Conservation (phyloP, 2,797 vertebrate species). For the Hydrolagus colliei region DNA sequence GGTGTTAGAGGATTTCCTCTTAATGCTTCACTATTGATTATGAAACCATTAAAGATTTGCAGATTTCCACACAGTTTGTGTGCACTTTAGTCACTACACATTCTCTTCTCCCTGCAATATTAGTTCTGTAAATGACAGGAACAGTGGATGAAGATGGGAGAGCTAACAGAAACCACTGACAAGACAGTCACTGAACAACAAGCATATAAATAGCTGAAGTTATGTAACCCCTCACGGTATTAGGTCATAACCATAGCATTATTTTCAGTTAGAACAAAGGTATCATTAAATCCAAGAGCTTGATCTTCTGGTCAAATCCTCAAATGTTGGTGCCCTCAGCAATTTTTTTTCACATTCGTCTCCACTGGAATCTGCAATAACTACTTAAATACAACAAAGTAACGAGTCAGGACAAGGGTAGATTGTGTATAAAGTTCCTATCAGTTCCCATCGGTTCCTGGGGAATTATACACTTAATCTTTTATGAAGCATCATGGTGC, state of each 20-base stretch:
- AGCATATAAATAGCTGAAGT: not conserved
- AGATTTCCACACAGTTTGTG: no score
- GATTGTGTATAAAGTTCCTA: not conserved
- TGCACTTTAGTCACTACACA: no score
- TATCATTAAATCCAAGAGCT: not conserved
- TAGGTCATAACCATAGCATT: not conserved
- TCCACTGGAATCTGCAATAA: not conserved
- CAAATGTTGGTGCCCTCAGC: not conserved
- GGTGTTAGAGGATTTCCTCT: no score
- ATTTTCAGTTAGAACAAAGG: not conserved
- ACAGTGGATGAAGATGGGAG: not conserved
- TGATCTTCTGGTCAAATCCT: not conserved
- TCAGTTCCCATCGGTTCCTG: no score
- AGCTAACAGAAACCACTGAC: not conserved
- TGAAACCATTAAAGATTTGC: no score
- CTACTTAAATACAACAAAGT: not conserved
- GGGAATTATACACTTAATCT: no score
- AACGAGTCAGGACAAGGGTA: not conserved
- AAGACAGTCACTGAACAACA: not conserved
- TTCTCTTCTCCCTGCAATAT: no score
- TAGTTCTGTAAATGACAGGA: not conserved
- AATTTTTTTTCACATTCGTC: not conserved
- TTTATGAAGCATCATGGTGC: no score
- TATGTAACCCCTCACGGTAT: not conserved
- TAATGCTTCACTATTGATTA: no score